Percentiles rank a stretch among this genome's conserved stretches.
Conservation (phyloP, 2,113 vertebrate species). For the Marcusenius ussheri region DNA sequence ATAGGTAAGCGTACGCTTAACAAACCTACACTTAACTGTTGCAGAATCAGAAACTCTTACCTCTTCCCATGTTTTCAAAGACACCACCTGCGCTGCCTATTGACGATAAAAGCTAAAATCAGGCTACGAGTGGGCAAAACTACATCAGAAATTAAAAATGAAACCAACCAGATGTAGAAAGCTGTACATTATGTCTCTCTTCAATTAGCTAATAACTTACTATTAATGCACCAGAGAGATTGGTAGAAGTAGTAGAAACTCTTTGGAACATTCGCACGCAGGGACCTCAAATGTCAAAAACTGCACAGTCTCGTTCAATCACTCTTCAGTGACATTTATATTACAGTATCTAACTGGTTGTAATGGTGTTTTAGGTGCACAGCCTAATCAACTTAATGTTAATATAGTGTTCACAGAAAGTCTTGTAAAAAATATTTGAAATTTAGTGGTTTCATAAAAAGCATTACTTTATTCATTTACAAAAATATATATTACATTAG, state of each 20-base stretch:
- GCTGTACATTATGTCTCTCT: neutral
- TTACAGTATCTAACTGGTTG: neutral
- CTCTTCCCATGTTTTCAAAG: constrained; percentile 26
- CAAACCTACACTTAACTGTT: neutral
- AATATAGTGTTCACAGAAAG: neutral
- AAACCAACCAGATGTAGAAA: neutral
- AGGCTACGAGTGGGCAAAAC: neutral
- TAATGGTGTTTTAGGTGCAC: neutral
- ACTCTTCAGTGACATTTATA: neutral
- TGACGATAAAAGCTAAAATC: neutral
- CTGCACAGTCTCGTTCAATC: neutral
- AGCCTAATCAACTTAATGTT: neutral
- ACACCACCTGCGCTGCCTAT: constrained; percentile 12
- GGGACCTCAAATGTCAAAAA: neutral
- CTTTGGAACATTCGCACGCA: neutral
- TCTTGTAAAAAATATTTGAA: neutral
- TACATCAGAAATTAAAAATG: neutral
- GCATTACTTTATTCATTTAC: neutral
- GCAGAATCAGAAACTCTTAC: neutral
- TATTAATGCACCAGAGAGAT: neutral
- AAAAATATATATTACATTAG: too few species aligned
- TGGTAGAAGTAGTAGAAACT: neutral
- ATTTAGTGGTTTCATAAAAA: too few species aligned
- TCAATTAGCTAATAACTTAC: neutral
- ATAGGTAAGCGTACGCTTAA: neutral